Percentiles rank a stretch among this genome's conserved stretches.
Conservation (phyloP, 1,140 invertebrate species). For the Idris sp. region DNA sequence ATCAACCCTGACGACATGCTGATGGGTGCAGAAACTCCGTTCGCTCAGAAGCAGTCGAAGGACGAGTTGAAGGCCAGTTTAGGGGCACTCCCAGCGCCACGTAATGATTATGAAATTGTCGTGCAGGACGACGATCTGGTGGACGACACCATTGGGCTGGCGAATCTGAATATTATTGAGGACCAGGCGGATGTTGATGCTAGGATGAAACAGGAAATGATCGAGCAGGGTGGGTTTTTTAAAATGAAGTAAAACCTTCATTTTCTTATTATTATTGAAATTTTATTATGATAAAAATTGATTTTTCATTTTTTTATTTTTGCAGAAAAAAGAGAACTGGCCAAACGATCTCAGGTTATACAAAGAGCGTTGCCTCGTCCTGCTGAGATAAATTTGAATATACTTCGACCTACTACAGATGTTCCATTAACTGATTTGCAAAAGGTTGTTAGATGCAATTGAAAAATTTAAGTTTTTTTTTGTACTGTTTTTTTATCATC, state of each 20-base stretch:
- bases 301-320: not conserved
- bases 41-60: constrained; percentile 84
- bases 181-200: constrained; percentile 95
- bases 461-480: too few species aligned
- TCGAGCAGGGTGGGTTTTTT: constrained; percentile 80
- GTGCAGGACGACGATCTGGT: constrained; percentile 91
- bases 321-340: constrained; percentile 82
- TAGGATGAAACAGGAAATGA: constrained; percentile 81
- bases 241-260: too few species aligned
- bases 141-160: constrained; percentile 76
- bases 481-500: not conserved
- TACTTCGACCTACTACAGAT: constrained; percentile 85
- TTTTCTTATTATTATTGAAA: constrained; percentile 57
- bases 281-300: too few species aligned
- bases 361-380: constrained; percentile 94
- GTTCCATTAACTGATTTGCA: constrained; percentile 91
- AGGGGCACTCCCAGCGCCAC: constrained; percentile 89
- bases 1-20: constrained; percentile 94
- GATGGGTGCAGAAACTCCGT: constrained; percentile 83
- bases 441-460: constrained; percentile 80
- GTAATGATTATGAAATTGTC: constrained; percentile 99
- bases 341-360: constrained; percentile 91
- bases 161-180: constrained; percentile 80
- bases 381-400: constrained; percentile 89
- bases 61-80: constrained; percentile 88